A percentile compares a stretch with the other conserved stretches of the same genome.
Evolutionary conservation across 2,888 invertebrate genomes (phyloP).

Genomic region (Cantharis rufa): DNA sequence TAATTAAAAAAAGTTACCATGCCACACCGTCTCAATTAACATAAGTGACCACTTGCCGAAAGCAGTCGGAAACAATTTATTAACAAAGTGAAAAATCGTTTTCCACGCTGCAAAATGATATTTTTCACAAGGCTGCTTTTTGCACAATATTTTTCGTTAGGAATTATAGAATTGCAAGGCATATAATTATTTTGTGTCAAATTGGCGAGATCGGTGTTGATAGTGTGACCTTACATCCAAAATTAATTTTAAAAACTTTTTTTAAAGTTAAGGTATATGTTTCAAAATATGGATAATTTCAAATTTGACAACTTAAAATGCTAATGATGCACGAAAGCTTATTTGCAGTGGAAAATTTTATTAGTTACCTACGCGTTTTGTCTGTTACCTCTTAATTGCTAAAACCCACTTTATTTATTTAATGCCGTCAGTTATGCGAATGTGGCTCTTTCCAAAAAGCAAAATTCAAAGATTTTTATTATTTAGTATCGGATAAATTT

Average conservation of each 20-base stretch:
- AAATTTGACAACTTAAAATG: neutral
- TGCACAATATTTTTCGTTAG: neutral
- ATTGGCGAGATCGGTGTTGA: neutral
- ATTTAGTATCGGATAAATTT: neutral
- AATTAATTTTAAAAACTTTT: neutral
- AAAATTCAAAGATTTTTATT: neutral
- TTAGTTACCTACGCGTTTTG: neutral
- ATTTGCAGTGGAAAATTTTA: neutral
- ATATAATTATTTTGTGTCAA: neutral
- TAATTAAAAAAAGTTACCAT: neutral
- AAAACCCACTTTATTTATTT: neutral
- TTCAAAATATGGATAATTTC: neutral
- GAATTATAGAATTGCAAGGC: neutral
- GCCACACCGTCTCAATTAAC: neutral
- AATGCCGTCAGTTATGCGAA: neutral
- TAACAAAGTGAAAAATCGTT: neutral
- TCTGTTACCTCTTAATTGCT: neutral
- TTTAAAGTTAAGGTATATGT: neutral
- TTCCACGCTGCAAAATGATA: neutral
- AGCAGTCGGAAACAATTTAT: neutral
- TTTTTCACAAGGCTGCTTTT: neutral
- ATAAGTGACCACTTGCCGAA: neutral
- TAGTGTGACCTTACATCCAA: neutral
- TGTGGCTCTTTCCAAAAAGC: neutral
- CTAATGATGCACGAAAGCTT: neutral